Evolutionary conservation across 2,888 invertebrate genomes (phyloP).

Genomic region (Eristalis arbustorum): DNA sequence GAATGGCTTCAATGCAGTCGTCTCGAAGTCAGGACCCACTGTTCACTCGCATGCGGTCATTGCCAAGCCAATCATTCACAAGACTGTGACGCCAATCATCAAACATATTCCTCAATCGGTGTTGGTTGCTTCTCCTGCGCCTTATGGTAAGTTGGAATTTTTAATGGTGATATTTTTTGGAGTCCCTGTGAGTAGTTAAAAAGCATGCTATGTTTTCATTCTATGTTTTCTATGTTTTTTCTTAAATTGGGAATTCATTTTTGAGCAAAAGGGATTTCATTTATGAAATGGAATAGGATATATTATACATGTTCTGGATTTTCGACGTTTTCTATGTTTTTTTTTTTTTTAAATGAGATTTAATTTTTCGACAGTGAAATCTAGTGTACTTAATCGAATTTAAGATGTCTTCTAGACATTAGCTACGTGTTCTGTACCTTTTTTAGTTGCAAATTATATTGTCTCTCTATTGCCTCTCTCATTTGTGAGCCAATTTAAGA

Average conservation of each 20-base stretch:
- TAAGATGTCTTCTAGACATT: too few relatives aligned
- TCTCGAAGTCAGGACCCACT: constrained; percentile 79
- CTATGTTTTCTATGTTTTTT: not conserved
- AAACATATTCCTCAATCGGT: constrained; percentile 76
- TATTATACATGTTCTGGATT: too few relatives aligned
- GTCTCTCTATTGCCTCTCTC: too few relatives aligned
- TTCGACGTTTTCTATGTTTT: too few relatives aligned
- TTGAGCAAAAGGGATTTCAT: not conserved
- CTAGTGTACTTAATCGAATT: too few relatives aligned
- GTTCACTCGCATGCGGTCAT: constrained; percentile 78
- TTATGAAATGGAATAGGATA: not conserved
- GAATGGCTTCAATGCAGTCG: constrained; percentile 80
- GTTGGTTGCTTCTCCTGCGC: constrained; percentile 76
- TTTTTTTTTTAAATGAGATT: too few relatives aligned
- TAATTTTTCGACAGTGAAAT: too few relatives aligned
- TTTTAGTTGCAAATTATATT: too few relatives aligned
- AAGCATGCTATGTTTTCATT: not conserved
- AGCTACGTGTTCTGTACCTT: fast-evolving
- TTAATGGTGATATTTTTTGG: constrained; percentile 4
- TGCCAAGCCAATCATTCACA: constrained; percentile 77
- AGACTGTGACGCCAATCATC: constrained; percentile 75
- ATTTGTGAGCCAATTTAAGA: too few relatives aligned
- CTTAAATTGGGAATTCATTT: not conserved
- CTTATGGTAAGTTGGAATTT: constrained; percentile 77
- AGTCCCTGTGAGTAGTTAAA: not conserved